A percentile compares a stretch with the other conserved stretches of the same genome.
Evolutionary conservation across 2,888 invertebrate species (phyloP).

Genomic region (Gandaritis pyraliata): DNA sequence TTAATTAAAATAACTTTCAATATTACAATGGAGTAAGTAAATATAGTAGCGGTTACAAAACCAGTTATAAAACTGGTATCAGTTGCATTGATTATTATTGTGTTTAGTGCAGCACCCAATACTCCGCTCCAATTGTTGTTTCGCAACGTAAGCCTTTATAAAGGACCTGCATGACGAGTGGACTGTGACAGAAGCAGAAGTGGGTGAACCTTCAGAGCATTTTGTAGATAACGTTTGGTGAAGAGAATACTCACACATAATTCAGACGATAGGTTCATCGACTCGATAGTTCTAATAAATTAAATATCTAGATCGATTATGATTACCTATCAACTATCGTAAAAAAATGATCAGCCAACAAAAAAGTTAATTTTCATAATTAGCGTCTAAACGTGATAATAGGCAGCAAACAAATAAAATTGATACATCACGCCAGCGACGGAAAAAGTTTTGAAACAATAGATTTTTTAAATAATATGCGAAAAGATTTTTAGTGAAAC

Average conservation of each 20-base stretch:
- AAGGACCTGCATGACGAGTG: slow-evolving; percentile 52
- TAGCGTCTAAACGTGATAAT: slow-evolving; percentile 36
- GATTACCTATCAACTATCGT: slow-evolving; percentile 24
- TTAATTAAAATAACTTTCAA: not conserved
- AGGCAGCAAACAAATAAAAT: slow-evolving; percentile 39
- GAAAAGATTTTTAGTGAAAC: slow-evolving; percentile 54
- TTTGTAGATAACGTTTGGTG: slow-evolving; percentile 13
- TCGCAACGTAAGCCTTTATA: slow-evolving; percentile 52
- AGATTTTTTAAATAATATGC: slow-evolving; percentile 38
- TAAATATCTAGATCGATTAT: slow-evolving; percentile 25
- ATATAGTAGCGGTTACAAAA: slow-evolving; percentile 11
- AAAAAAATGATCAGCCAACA: slow-evolving; percentile 18
- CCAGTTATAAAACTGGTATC: slow-evolving; percentile 25
- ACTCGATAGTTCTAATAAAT: slow-evolving; percentile 21
- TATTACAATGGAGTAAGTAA: not conserved
- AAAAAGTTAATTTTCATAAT: slow-evolving; percentile 35
- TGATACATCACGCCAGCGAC: slow-evolving; percentile 34
- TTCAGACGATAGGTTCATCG: slow-evolving; percentile 11
- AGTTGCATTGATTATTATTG: slow-evolving; percentile 28
- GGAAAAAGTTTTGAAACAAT: slow-evolving; percentile 42
- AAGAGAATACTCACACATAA: slow-evolving; percentile 3
- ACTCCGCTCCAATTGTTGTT: slow-evolving; percentile 53
- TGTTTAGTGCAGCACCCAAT: slow-evolving; percentile 38
- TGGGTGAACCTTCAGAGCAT: slow-evolving; percentile 27
- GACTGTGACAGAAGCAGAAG: slow-evolving; percentile 44